Base-by-base conservation (phyloP, 1,140 invertebrate genomes). In the Planococcus citri region DNA sequence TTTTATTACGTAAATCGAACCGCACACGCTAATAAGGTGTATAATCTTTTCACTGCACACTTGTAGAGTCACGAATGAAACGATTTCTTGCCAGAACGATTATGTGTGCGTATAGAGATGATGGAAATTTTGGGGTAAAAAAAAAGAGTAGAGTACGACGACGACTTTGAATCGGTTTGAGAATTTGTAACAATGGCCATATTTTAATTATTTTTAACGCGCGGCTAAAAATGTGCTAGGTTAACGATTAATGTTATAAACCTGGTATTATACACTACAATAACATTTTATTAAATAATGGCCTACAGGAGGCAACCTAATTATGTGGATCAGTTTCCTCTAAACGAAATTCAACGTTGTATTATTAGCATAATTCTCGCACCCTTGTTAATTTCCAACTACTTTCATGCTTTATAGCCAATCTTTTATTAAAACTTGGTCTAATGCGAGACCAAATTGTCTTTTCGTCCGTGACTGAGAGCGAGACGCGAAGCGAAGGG, bases 251-350 rank as follows among this genome's bases (percentile, higher is more conserved):
- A 37, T 14, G 17, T 51, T 20, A 51, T 51, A 51, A 51, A 51
- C 41, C 41, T 51, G 17, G 12, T 51, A 51, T 51, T 51, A 51
- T 9, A 51, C 41, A 14, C 10, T n/a, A 20, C 41, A 20, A 51
- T 51, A 51, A 51, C 41, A 51, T 51, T 51, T 51, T 51, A 51
- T 51, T 51, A 51, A 51, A 51, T 51, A 51, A 51, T 51, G 41
- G 41, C 41, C 41, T 51, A 51, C 41, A 51, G 41, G 41, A 51
- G 41, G 41, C 41, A 51, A 51, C 41, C 41, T 51, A 51, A 51
- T 51, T 51, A 51, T 51, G 41, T 51, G 41, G 41, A 51, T 51
- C 41, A 51, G 41, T 51, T 51, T 51, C 17, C 41, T 51, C 41
- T 51, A 51, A 51, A 51, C 41, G 41, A 51, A 51, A n/a, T 51